These are phyloP conservation scores for Malurus elegans DNA, from an alignment of 2,113 vertebrate genomes.

Conservation along the genomic window DNA sequence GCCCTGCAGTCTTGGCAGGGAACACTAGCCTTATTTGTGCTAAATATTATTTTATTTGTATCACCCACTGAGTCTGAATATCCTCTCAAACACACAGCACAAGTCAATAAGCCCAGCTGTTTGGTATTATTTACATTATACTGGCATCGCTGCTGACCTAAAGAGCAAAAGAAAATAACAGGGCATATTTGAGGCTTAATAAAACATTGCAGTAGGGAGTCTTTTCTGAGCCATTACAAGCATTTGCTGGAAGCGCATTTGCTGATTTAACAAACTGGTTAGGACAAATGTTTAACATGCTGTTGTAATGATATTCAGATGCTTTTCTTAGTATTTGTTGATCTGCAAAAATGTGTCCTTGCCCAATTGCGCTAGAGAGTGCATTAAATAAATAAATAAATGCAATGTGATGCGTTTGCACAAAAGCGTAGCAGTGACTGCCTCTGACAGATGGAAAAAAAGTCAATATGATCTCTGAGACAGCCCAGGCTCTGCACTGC, in stretches of 20 bases:
- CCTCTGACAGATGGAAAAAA: slow-evolving; percentile 78
- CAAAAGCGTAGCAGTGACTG: slow-evolving; percentile 73
- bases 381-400: slow-evolving; percentile 78
- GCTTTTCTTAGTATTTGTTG: slow-evolving; percentile 77
- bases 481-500: slow-evolving; percentile 71
- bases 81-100: background rate
- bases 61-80: background rate
- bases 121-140: slow-evolving; percentile 70
- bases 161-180: slow-evolving; percentile 77
- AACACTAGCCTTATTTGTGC: background rate
- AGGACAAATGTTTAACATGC: slow-evolving; percentile 80
- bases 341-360: slow-evolving; percentile 76
- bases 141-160: slow-evolving; percentile 72
- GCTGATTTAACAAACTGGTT: slow-evolving; percentile 80
- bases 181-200: slow-evolving; percentile 76
- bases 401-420: slow-evolving; percentile 71
- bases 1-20: background rate
- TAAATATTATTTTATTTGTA: background rate
- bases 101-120: slow-evolving; percentile 60
- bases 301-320: slow-evolving; percentile 77
- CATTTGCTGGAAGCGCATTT: slow-evolving; percentile 72
- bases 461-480: slow-evolving; percentile 84
- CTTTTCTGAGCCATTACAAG: slow-evolving; percentile 75
- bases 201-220: slow-evolving; percentile 76
- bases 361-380: slow-evolving; percentile 69